Evolutionary conservation across 2,888 invertebrate genomes (phyloP).

Genomic region (Epistrophe eligans): DNA sequence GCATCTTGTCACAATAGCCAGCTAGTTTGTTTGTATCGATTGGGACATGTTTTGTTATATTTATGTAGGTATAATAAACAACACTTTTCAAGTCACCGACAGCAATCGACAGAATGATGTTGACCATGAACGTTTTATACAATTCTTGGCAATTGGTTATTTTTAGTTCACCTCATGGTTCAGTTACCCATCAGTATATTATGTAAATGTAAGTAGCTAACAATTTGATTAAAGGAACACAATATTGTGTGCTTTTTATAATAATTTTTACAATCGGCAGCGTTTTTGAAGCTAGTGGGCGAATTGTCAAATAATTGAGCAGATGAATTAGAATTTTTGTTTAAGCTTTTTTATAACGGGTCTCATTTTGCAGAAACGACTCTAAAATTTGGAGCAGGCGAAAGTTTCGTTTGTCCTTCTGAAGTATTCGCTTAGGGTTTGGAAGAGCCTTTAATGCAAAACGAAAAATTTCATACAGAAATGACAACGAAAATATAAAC

Average conservation of each 20-base stretch:
- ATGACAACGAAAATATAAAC: too few relatives aligned
- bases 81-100: constrained; percentile 13
- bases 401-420: too few relatives aligned
- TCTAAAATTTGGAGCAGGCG: too few relatives aligned
- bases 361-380: too few relatives aligned
- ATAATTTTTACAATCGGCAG: not conserved
- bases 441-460: too few relatives aligned
- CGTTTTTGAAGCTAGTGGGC: too few relatives aligned
- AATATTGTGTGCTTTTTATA: not conserved
- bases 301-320: too few relatives aligned
- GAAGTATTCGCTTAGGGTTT: too few relatives aligned
- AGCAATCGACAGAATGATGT: constrained; percentile 6
- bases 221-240: not conserved
- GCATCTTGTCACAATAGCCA: constrained; percentile 42
- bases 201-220: not conserved
- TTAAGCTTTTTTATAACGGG: too few relatives aligned
- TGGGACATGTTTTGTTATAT: constrained; percentile 11
- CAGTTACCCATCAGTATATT: not conserved
- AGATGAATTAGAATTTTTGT: too few relatives aligned
- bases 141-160: constrained; percentile 35
- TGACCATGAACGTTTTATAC: constrained; percentile 52
- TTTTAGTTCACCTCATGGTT: constrained; percentile 19
- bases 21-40: constrained; percentile 43
- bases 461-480: too few relatives aligned
- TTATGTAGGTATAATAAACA: constrained; percentile 10